phyloP scores from a whole-genome alignment of 2,797 vertebrate species.

The Sebastes melanostomus region DNA sequence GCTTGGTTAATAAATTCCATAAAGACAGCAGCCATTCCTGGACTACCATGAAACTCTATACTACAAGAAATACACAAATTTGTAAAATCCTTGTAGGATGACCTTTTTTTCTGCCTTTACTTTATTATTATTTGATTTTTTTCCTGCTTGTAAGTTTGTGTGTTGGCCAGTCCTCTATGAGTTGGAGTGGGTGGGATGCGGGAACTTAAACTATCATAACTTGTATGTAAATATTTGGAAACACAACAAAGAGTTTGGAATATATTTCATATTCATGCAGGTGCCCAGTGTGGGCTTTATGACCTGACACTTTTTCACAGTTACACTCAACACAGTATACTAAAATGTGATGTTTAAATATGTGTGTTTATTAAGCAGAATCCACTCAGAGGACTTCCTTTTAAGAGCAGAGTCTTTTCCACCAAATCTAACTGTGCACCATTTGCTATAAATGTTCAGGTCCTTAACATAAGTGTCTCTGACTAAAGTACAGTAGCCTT shows the following conservation, averaged over 20 bases:
- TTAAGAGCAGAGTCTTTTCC: not conserved
- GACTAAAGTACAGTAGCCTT: not conserved
- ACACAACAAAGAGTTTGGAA: not conserved
- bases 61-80: not conserved
- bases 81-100: not conserved
- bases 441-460: not conserved
- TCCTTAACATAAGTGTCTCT: not conserved
- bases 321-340: not conserved
- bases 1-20: not conserved
- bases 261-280: not conserved
- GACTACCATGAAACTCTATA: too few species aligned
- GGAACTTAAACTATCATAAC: not conserved
- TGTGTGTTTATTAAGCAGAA: not conserved
- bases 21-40: too few species aligned
- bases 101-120: not conserved
- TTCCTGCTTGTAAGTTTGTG: not conserved
- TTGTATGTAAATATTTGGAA: not conserved
- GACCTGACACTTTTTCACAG: not conserved
- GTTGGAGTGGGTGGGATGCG: not conserved
- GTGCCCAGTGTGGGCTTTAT: not conserved
- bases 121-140: not conserved
- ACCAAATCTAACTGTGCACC: not conserved
- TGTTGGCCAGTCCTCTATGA: not conserved
- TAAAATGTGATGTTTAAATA: not conserved
- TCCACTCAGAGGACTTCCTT: not conserved